These are phyloP conservation scores for Agriopis marginaria DNA, from an alignment of 2,888 invertebrate genomes.

Conservation along the genomic window DNA sequence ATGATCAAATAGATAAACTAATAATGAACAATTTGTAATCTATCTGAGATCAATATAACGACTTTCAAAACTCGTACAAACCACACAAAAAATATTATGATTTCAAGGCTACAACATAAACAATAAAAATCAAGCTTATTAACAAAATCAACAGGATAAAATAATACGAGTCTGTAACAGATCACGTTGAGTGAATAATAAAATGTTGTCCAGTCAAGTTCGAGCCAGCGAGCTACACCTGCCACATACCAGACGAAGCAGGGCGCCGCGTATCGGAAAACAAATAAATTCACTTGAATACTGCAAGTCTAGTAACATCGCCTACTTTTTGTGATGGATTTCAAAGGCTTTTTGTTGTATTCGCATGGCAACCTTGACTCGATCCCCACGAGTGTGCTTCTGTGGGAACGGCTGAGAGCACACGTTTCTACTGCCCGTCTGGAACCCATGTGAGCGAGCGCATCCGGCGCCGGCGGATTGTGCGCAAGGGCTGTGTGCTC, in stretches of 20 bases:
- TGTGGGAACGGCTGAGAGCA: slow-evolving; percentile 79
- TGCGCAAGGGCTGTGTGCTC: slow-evolving; percentile 58
- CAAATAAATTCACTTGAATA: slow-evolving; percentile 70
- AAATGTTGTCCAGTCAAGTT: slow-evolving; percentile 76
- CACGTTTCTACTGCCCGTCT: slow-evolving; percentile 77
- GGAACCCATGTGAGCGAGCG: slow-evolving; percentile 80
- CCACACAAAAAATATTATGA: background rate
- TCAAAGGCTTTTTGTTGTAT: slow-evolving; percentile 75
- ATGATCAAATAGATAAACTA: slow-evolving; percentile 16
- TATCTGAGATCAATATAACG: background rate
- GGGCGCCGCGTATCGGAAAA: slow-evolving; percentile 61
- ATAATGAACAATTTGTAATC: slow-evolving; percentile 18
- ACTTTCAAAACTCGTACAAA: background rate
- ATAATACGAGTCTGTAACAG: slow-evolving; percentile 54
- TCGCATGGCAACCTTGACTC: slow-evolving; percentile 79
- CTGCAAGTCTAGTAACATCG: slow-evolving; percentile 66
- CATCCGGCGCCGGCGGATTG: slow-evolving; percentile 79
- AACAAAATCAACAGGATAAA: slow-evolving; percentile 17
- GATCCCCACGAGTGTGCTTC: slow-evolving; percentile 72
- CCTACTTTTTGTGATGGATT: slow-evolving; percentile 70
- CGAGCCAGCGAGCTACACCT: slow-evolving; percentile 71
- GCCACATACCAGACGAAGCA: slow-evolving; percentile 63
- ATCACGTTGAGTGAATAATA: slow-evolving; percentile 56
- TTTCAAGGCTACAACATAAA: slow-evolving; percentile 7
- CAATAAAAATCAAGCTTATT: slow-evolving; percentile 6